These are phyloP conservation scores for Lamproptera curius DNA, from an alignment of 2,888 invertebrate genomes.

Conservation along the genomic window DNA sequence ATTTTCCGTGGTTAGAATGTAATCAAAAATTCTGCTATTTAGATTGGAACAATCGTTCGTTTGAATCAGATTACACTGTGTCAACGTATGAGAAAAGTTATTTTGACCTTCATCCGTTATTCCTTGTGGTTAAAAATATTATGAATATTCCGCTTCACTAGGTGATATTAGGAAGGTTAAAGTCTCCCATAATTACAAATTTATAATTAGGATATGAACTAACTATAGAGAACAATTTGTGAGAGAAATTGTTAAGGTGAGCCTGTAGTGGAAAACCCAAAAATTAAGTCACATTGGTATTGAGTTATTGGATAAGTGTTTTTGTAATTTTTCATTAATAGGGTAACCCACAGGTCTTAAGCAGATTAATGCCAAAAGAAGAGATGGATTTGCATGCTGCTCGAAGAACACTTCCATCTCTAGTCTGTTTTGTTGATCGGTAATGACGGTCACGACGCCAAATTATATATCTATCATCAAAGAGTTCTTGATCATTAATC, in stretches of 20 bases:
- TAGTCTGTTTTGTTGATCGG: too few relatives aligned
- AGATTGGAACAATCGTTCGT: background rate
- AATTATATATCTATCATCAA: too few relatives aligned
- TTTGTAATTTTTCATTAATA: background rate
- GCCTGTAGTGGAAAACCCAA: too few relatives aligned
- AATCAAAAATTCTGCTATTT: conserved; percentile 1
- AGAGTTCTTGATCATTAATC: too few relatives aligned
- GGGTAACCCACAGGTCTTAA: background rate
- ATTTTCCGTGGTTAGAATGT: background rate
- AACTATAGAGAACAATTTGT: too few relatives aligned
- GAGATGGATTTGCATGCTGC: too few relatives aligned
- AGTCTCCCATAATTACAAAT: too few relatives aligned
- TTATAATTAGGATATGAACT: background rate
- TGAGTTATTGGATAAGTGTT: background rate
- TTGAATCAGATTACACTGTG: conserved; percentile 1
- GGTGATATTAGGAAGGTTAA: too few relatives aligned
- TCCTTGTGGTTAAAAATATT: background rate
- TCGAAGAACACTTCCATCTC: too few relatives aligned
- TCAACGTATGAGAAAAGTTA: background rate
- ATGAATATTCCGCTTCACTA: background rate
- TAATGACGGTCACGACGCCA: too few relatives aligned
- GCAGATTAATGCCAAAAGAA: background rate
- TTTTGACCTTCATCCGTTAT: background rate
- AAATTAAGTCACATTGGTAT: background rate
- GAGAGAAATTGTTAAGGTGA: too few relatives aligned